phyloP scores from a whole-genome alignment of 1,140 invertebrate species.

The Tetraneura akinire region DNA sequence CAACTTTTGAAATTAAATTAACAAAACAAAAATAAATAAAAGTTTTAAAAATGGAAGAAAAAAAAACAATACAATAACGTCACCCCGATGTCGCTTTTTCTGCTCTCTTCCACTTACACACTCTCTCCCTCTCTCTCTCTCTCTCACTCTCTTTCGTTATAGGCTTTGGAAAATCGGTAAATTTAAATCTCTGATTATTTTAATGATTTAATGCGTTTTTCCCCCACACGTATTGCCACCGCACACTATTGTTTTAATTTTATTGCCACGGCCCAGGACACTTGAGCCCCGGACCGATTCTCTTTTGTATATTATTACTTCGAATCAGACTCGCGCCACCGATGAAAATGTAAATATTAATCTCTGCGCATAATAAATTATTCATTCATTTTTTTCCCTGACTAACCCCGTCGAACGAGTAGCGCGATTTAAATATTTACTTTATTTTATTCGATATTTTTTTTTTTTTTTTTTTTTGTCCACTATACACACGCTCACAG shows the following conservation, averaged over 20 bases:
- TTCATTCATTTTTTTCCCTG: neutral
- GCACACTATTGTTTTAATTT: slow-evolving; percentile 39
- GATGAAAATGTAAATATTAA: slow-evolving; percentile 50
- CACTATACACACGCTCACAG: neutral
- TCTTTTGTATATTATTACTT: slow-evolving; percentile 13
- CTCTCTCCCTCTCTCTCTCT: too few relatives aligned
- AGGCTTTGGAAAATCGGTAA: neutral
- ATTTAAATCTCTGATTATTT: slow-evolving; percentile 41
- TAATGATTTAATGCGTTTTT: slow-evolving; percentile 42
- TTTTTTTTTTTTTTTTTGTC: too few relatives aligned
- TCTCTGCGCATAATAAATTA: slow-evolving; percentile 43
- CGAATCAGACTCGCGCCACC: slow-evolving; percentile 22
- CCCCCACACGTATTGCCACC: neutral
- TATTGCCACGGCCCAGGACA: neutral
- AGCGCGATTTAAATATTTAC: slow-evolving; percentile 13
- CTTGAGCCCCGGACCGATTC: slow-evolving; percentile 19
- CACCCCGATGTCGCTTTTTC: too few relatives aligned
- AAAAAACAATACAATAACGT: neutral
- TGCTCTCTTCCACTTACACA: neutral
- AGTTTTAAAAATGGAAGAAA: neutral
- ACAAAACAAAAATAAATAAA: neutral
- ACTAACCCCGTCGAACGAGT: neutral
- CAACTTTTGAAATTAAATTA: too few relatives aligned
- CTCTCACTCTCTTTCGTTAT: neutral
- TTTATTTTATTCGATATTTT: neutral